phyloP scores from a whole-genome alignment of 1,140 invertebrate species.

The Thereuonema tuberculata region DNA sequence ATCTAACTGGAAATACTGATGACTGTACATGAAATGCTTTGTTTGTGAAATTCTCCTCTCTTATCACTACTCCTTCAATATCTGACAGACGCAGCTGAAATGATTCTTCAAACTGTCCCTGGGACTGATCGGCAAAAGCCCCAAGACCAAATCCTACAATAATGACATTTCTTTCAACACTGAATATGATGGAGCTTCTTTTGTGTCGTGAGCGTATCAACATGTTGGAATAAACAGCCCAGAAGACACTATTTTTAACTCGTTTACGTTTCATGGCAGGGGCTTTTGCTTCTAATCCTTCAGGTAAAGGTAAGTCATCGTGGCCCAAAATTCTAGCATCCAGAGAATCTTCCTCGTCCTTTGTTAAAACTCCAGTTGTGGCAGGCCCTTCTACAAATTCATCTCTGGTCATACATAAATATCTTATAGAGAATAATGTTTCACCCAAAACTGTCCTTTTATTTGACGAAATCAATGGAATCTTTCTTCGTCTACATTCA shows the following conservation, averaged over 20 bases:
- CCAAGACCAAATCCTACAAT: conserved; percentile 6
- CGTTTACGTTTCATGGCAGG: background rate
- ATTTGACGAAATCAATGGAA: conserved; percentile 43
- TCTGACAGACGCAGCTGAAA: conserved; percentile 5
- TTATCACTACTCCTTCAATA: background rate
- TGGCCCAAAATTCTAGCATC: conserved; percentile 17
- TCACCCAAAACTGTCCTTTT: conserved; percentile 44
- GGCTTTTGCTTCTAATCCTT: background rate
- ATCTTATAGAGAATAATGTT: conserved; percentile 47
- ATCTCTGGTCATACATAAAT: conserved; percentile 44
- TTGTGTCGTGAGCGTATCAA: conserved; percentile 3
- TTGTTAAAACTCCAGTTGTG: conserved; percentile 28
- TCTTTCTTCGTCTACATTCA: conserved; percentile 41
- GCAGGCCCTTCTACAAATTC: conserved; percentile 41
- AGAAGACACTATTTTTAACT: conserved; percentile 4
- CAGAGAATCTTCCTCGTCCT: conserved; percentile 28
- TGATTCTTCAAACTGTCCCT: conserved; percentile 4
- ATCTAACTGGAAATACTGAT: conserved; percentile 4
- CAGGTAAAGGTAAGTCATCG: background rate
- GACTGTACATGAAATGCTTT: conserved; percentile 6
- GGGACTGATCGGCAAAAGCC: conserved; percentile 1
- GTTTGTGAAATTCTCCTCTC: conserved; percentile 2
- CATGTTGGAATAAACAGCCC: conserved; percentile 8
- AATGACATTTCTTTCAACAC: conserved; percentile 6
- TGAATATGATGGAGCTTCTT: conserved; percentile 4